Base-by-base conservation (phyloP, 2,113 vertebrate species). In the Atlantisia rogersi region DNA sequence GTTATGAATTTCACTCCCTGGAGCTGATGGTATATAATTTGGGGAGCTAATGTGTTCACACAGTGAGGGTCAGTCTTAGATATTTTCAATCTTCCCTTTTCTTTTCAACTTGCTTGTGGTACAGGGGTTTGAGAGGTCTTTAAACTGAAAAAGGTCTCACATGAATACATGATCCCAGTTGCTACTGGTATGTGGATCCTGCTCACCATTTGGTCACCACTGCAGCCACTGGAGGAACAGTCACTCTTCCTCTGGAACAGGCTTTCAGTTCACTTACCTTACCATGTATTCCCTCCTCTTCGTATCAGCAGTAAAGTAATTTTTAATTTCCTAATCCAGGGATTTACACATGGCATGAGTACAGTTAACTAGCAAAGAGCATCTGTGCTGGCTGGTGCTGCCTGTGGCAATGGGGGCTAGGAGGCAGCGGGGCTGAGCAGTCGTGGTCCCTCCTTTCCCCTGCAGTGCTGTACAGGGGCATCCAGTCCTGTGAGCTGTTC, bases 71-170 rank as follows among this genome's bases (percentile, higher is more conserved):
- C 14, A 21, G 12, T 29, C 15, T 60, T 40, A 62, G 44, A 4
- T 56, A 50, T 40, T 55, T 87, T 77, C 46, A 56, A 0, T 59
- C 42, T 21, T 73, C 10, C n/a, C 46, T 48, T 48, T 48, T 32
- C 31, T 19, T 48, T 48, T 32, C 31, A 12, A 12, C 29, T n/a
- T 59, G 37, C 6, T 78, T 85, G 69, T 50, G 7, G 6, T 35
- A 6, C 50, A 10, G 48, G n/a, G 15, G 5, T 0, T 0, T 8
- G 29, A 56, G 18, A 3, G 3, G 2, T 40, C 31, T 77, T 46
- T 44, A 65, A 32, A 20, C 12, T 62, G 59, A 21, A 46, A 28
- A 37, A 67, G 5, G 12, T 53, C 46, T 48, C 44, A 7, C 19
- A 5, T 0, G 2, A 5, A 48, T 32, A 10, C 44, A 9, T 21